Evolutionary conservation across 2,797 vertebrate species (phyloP).

Genomic region (Pampus argenteus): DNA sequence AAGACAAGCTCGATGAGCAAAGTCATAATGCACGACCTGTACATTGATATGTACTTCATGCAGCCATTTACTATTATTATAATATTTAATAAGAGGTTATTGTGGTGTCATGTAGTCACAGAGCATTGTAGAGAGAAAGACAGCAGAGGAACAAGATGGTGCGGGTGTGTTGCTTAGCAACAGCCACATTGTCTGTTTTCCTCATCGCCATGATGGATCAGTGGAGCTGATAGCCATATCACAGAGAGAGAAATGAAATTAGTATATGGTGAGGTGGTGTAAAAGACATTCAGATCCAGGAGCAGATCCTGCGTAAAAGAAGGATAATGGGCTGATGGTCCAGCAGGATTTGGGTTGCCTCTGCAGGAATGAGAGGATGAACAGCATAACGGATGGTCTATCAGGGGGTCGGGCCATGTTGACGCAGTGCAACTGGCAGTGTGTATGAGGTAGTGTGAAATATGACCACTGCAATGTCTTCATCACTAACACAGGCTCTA

Average conservation of each 20-base stretch:
- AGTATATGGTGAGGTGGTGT: neutral
- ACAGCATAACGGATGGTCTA: constrained; percentile 25
- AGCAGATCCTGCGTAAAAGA: neutral
- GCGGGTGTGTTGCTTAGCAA: constrained; percentile 83
- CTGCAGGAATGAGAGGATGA: constrained; percentile 34
- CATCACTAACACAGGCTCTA: constrained; percentile 37
- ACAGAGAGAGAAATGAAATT: constrained; percentile 23
- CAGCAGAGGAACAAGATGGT: constrained; percentile 61
- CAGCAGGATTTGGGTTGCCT: constrained; percentile 11
- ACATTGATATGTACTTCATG: constrained; percentile 3
- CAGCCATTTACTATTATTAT: constrained; percentile 19
- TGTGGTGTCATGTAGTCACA: constrained; percentile 31
- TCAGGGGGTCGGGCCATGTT: constrained; percentile 32
- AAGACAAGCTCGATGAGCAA: neutral
- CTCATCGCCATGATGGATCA: constrained; percentile 56
- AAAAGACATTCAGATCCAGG: neutral
- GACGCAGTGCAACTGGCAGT: constrained; percentile 37
- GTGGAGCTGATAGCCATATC: constrained; percentile 43
- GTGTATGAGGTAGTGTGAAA: constrained; percentile 45
- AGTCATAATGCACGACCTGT: neutral
- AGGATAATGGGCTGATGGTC: constrained; percentile 3
- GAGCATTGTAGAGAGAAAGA: constrained; percentile 39
- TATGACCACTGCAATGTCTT: constrained; percentile 66
- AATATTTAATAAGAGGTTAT: constrained; percentile 25
- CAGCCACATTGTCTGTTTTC: constrained; percentile 60